These are phyloP conservation scores for Drosophila arawakana DNA, from an alignment of 1,140 invertebrate genomes.

Conservation along the genomic window DNA sequence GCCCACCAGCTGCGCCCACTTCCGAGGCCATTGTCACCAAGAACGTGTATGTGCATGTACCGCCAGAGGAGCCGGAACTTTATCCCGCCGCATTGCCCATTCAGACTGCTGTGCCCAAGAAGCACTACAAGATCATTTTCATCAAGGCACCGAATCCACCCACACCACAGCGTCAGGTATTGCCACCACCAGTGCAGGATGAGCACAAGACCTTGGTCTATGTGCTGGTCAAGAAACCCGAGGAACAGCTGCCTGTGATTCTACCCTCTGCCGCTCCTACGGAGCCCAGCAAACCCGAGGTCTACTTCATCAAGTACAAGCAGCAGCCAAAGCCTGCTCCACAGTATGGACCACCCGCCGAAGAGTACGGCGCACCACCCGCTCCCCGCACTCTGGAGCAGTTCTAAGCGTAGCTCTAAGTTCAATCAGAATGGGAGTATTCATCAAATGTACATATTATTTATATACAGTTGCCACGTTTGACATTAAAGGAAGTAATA, in stretches of 20 bases:
- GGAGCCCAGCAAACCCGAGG: conserved; percentile 86
- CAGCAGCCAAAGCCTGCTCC: conserved; percentile 70
- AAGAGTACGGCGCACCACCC: conserved; percentile 77
- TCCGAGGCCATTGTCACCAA: conserved; percentile 87
- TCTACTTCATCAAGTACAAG: conserved; percentile 87
- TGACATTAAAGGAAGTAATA: conserved; percentile 55
- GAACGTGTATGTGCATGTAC: conserved; percentile 91
- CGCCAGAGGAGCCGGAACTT: conserved; percentile 88
- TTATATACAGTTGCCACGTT: conserved; percentile 46
- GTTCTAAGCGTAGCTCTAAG: conserved; percentile 50
- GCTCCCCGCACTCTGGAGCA: conserved; percentile 71
- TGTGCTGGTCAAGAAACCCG: conserved; percentile 92
- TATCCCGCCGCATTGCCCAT: conserved; percentile 70
- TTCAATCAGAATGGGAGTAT: conserved; percentile 11
- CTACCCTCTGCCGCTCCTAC: conserved; percentile 85
- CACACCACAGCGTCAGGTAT: conserved; percentile 87
- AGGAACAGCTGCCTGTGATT: conserved; percentile 75
- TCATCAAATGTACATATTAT: conserved; percentile 66
- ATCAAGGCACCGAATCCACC: conserved; percentile 92
- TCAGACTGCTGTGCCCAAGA: conserved; percentile 86
- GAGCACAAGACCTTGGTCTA: conserved; percentile 94
- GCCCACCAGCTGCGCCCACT: conserved; percentile 62
- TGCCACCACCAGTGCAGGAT: conserved; percentile 86
- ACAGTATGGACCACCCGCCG: conserved; percentile 76
- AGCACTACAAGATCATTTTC: conserved; percentile 95